Evolutionary conservation across 2,113 vertebrate genomes (phyloP).

Genomic region (Caranx ignobilis): DNA sequence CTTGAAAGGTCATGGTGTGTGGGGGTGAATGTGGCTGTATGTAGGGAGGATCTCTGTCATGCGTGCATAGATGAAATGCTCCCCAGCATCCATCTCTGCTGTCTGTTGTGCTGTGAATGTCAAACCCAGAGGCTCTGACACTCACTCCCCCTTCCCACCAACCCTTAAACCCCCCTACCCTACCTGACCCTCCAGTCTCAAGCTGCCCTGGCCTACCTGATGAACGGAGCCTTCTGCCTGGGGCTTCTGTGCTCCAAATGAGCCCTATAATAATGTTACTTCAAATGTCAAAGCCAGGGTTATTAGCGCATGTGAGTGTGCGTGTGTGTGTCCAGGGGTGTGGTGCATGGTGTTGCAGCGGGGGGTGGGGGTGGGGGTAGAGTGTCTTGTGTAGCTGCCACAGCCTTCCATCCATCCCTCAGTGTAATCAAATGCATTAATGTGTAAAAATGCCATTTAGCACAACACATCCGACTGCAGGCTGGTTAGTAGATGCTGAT

Average conservation of each 20-base stretch:
- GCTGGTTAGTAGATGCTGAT: conserved; percentile 72
- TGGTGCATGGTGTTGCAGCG: conserved; percentile 37
- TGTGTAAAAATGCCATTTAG: conserved; percentile 85
- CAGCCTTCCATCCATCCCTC: conserved; percentile 57
- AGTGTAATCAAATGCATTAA: conserved; percentile 81
- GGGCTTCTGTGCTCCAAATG: conserved; percentile 72
- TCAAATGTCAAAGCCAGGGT: conserved; percentile 79
- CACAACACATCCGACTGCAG: conserved; percentile 72
- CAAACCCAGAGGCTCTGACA: conserved; percentile 80
- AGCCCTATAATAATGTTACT: conserved; percentile 81
- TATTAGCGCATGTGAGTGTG: conserved; percentile 64
- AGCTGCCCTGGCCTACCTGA: conserved; percentile 73
- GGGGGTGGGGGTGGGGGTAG: neutral
- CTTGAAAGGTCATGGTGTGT: conserved; percentile 69
- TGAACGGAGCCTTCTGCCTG: conserved; percentile 69
- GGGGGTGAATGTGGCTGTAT: conserved; percentile 64
- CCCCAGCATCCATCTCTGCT: conserved; percentile 76
- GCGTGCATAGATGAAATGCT: conserved; percentile 68
- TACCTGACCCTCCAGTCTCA: conserved; percentile 67
- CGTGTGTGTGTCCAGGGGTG: conserved; percentile 41
- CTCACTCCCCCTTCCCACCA: conserved; percentile 22
- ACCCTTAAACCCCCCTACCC: conserved; percentile 49
- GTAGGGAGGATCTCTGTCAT: conserved; percentile 65
- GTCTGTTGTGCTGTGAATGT: conserved; percentile 81
- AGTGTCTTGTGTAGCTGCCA: conserved; percentile 59